A percentile compares a stretch with the other conserved stretches of the same genome.
Conservation (phyloP, 2,888 invertebrate genomes). For the Fragum fragum region DNA sequence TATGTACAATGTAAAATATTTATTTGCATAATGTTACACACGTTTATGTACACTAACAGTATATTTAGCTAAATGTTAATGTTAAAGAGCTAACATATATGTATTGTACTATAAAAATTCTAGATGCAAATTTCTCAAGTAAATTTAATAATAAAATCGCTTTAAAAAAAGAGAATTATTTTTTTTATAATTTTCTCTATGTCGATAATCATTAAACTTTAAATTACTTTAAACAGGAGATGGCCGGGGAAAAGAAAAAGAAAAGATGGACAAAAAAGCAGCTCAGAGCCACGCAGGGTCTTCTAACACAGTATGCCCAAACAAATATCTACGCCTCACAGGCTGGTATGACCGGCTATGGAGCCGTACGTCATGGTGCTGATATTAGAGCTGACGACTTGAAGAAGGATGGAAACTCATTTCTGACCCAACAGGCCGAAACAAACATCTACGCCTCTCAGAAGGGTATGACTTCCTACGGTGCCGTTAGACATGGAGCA, state of each 20-base stretch:
- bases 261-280: constrained; percentile 61
- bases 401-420: constrained; percentile 19
- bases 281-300: constrained; percentile 56
- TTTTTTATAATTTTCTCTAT: no score
- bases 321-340: constrained; percentile 61
- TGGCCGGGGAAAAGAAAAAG: constrained; percentile 63
- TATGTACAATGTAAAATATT: constrained; percentile 12
- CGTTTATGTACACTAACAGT: constrained; percentile 6
- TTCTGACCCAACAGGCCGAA: constrained; percentile 78
- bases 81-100: constrained; percentile 32
- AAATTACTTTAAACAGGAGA: constrained; percentile 54
- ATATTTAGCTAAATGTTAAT: constrained; percentile 21
- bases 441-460: constrained; percentile 85
- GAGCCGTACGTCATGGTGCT: constrained; percentile 66
- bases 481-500: constrained; percentile 83
- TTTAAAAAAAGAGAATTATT: no score
- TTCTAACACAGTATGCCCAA: constrained; percentile 48
- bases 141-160: no score
- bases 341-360: constrained; percentile 69
- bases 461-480: constrained; percentile 82
- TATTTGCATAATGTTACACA: background rate
- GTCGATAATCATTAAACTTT: constrained; percentile 16
- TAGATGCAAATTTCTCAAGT: background rate
- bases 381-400: constrained; percentile 79
- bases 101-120: background rate